Evolutionary conservation across 2,888 invertebrate genomes (phyloP).

Genomic region (Drosophila eohydei): DNA sequence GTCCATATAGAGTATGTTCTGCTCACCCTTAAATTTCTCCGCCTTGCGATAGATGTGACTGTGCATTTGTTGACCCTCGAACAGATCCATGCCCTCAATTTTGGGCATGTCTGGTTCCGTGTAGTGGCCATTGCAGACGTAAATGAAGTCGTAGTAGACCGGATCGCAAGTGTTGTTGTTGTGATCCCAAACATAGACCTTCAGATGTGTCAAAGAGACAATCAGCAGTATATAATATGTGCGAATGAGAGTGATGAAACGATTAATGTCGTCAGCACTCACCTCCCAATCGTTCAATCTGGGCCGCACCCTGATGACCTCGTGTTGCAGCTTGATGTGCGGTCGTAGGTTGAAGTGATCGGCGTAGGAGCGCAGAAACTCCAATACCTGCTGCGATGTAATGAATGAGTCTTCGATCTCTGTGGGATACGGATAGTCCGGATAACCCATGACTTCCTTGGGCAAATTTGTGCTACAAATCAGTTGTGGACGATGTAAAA

Average conservation of each 20-base stretch:
- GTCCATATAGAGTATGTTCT: neutral
- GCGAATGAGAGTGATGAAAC: constrained; percentile 14
- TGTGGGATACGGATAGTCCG: constrained; percentile 92
- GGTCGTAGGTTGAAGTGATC: constrained; percentile 88
- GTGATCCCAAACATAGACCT: constrained; percentile 82
- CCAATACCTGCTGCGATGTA: constrained; percentile 89
- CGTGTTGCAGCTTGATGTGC: constrained; percentile 88
- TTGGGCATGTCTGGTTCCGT: constrained; percentile 91
- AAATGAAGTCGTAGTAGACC: constrained; percentile 90
- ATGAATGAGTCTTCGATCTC: constrained; percentile 89
- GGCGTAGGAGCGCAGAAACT: constrained; percentile 91
- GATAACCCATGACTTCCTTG: constrained; percentile 97
- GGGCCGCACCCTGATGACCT: constrained; percentile 87
- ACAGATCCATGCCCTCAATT: constrained; percentile 89
- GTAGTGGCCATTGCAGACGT: constrained; percentile 95
- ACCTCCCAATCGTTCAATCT: constrained; percentile 88
- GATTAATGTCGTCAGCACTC: constrained; percentile 74
- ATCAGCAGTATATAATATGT: neutral
- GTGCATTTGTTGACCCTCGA: constrained; percentile 88
- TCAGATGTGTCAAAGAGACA: neutral
- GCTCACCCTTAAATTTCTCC: constrained; percentile 87
- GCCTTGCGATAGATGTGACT: constrained; percentile 94
- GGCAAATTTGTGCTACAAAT: constrained; percentile 94
- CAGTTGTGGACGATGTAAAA: neutral
- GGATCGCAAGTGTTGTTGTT: constrained; percentile 83